A percentile compares a stretch with the other conserved stretches of the same genome.
phyloP scores from a whole-genome alignment of 2,888 invertebrate species.

The Acleris literana region DNA sequence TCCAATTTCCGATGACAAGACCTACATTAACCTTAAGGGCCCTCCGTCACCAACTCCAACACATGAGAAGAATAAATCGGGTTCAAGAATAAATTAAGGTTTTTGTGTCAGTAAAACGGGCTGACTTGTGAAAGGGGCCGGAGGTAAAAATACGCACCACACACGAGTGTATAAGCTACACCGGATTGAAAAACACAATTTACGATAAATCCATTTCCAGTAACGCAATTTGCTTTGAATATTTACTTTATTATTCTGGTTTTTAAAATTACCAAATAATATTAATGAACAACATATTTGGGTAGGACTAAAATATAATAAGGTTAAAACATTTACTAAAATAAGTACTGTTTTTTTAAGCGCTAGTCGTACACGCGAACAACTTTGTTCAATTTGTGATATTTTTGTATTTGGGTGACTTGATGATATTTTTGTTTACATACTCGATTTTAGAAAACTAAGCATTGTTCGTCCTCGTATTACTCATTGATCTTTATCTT shows the following conservation, averaged over 20 bases:
- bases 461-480: too few species aligned
- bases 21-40: constrained; percentile 78
- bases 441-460: too few species aligned
- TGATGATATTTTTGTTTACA: too few species aligned
- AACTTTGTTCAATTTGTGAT: too few species aligned
- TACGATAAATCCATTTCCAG: constrained; percentile 35
- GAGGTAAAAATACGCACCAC: constrained; percentile 36
- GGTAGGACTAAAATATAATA: too few species aligned
- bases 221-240: constrained; percentile 14
- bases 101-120: constrained; percentile 72
- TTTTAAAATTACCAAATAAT: too few species aligned
- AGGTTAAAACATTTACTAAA: too few species aligned
- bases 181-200: constrained; percentile 34
- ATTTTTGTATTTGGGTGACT: too few species aligned
- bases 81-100: constrained; percentile 81
- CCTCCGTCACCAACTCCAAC: constrained; percentile 74
- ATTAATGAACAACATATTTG: too few species aligned
- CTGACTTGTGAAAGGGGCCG: constrained; percentile 56
- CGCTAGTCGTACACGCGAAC: too few species aligned
- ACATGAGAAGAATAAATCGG: constrained; percentile 73
- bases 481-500: too few species aligned
- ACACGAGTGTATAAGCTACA: neutral
- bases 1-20: constrained; percentile 78
- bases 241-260: constrained; percentile 21
- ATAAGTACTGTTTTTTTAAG: too few species aligned